Base-by-base conservation (phyloP, 1,140 invertebrate genomes). In the Cardiocondyla obscurior region DNA sequence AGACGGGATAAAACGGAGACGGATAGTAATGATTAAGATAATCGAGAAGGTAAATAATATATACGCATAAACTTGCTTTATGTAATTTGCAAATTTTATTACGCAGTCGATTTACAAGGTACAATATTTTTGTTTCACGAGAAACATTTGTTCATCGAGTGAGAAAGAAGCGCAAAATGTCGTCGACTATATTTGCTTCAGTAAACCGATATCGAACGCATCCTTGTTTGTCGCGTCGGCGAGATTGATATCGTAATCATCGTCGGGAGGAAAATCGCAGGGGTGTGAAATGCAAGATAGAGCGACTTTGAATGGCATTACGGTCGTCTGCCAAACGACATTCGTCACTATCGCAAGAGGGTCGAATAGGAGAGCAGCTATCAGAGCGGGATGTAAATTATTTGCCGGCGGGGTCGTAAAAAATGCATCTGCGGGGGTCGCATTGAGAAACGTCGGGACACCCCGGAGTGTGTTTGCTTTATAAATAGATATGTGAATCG, bases 321-420 rank as follows among this genome's bases (percentile, higher is more conserved):
- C 46, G 42, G 0, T 67, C 62, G 55, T 46, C 65, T 55, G 60
- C 81, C 62, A 83, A 85, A 60, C 60, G 76, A 85, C 60, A 70
- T 70, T 67, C 83, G 83, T 85, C 76, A 39, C 67, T 39, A 65
- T 62, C 42, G 30, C 49, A 28, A 85, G 39, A 57, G 33, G 33
- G 44, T 53, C 10, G 44, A 72, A 65, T 69, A 19, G 51, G 51
- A 73, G 67, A 73, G 67, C 69, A 82, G 57, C 53, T 58, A 62
- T 55, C 57, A 44, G 25, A 28, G 16, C 19, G 58, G 44, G 65
- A 60, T 51, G 83, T 84, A 83, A 88, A 88, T 88, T 86, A 84
- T 84, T 84, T 86, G 83, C 42, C 53, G 67, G 69, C 51, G 65
- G 49, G 76, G 57, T 89, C 86, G 81, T 89, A 88, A 89, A 88